Evolutionary conservation across 2,113 vertebrate species (phyloP).

Genomic region (Festucalex cinctus): DNA sequence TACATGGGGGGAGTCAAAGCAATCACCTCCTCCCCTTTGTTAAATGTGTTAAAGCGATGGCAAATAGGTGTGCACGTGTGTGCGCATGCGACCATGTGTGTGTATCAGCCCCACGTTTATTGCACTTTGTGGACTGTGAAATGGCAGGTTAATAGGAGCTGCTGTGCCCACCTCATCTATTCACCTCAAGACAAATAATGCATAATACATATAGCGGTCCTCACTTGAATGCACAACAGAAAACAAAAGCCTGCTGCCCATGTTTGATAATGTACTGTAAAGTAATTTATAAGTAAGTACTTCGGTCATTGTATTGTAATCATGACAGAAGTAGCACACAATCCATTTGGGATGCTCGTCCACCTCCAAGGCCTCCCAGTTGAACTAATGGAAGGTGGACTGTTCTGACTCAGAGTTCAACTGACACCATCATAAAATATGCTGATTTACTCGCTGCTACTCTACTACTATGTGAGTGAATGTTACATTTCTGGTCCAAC

Average conservation of each 20-base stretch:
- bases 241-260: not conserved
- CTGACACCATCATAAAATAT: not conserved
- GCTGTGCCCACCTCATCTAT: conserved; percentile 29
- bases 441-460: not conserved
- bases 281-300: not conserved
- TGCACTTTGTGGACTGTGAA: conserved; percentile 59
- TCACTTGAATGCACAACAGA: not conserved
- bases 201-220: not conserved
- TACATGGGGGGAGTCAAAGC: conserved; percentile 43
- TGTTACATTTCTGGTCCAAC: too few species aligned
- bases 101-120: conserved; percentile 30
- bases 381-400: too few species aligned
- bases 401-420: too few species aligned
- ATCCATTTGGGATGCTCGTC: not conserved
- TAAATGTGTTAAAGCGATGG: conserved; percentile 13
- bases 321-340: not conserved
- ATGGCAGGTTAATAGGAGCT: conserved; percentile 46
- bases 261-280: not conserved
- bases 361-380: not conserved
- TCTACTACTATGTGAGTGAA: too few species aligned
- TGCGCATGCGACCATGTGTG: conserved; percentile 3
- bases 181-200: conserved; percentile 17
- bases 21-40: conserved; percentile 37
- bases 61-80: not conserved
- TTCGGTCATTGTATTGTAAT: not conserved